These are phyloP conservation scores for Ceyx margarethae DNA, from an alignment of 2,113 vertebrate genomes.

Conservation along the genomic window DNA sequence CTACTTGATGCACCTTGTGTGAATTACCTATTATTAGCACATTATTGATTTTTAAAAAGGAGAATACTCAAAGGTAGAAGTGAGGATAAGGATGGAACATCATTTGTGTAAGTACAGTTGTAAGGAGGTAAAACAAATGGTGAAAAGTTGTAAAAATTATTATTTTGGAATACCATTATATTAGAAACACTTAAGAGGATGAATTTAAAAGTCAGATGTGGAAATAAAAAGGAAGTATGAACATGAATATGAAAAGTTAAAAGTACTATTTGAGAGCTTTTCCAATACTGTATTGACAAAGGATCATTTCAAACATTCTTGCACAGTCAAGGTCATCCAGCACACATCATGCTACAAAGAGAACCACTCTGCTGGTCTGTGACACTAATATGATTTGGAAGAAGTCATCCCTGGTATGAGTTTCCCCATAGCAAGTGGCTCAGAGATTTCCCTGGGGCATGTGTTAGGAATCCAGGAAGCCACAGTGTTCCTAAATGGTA, in stretches of 20 bases:
- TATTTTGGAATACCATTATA: neutral
- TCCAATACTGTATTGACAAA: neutral
- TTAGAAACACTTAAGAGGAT: neutral
- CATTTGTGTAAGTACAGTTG: neutral
- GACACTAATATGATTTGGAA: neutral
- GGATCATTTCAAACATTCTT: neutral
- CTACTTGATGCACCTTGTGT: neutral
- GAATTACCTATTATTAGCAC: neutral
- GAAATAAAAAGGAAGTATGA: neutral
- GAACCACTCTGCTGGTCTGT: neutral
- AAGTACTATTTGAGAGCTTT: neutral
- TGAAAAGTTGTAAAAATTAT: neutral
- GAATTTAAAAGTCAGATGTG: neutral
- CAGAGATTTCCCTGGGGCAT: neutral
- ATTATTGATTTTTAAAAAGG: neutral
- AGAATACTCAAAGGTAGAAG: neutral
- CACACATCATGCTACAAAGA: neutral
- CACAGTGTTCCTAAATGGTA: neutral
- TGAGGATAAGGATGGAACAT: neutral
- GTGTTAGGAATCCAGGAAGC: neutral
- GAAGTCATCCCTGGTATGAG: neutral
- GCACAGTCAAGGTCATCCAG: neutral
- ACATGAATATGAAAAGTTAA: neutral
- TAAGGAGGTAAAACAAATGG: neutral
- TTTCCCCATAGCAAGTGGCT: neutral